Evolutionary conservation across 2,888 invertebrate genomes (phyloP).

Genomic region (Blastobasis lacticolella): DNA sequence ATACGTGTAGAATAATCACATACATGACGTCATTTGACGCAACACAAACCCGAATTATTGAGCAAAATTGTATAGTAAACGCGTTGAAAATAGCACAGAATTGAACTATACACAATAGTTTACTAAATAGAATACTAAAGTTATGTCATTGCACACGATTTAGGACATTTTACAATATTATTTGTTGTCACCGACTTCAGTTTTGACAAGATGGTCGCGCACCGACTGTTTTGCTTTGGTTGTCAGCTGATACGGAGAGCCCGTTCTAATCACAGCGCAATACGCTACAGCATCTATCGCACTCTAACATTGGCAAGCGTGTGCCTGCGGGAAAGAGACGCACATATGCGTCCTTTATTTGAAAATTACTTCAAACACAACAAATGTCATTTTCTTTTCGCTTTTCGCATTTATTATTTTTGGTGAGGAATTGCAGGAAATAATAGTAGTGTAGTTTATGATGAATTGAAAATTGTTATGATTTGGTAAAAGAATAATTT

Average conservation of each 20-base stretch:
- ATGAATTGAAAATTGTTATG: constrained; percentile 56
- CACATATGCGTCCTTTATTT: constrained; percentile 32
- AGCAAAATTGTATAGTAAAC: constrained; percentile 61
- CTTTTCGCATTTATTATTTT: constrained; percentile 34
- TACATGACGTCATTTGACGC: constrained; percentile 76
- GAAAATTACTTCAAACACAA: constrained; percentile 44
- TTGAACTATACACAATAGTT: constrained; percentile 59
- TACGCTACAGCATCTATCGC: constrained; percentile 25
- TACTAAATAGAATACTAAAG: constrained; percentile 52
- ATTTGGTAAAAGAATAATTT: constrained; percentile 36
- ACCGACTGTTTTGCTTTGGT: constrained; percentile 76
- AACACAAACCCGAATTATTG: constrained; percentile 69
- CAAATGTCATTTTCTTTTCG: constrained; percentile 64
- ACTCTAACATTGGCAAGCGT: constrained; percentile 17
- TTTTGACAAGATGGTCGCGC: constrained; percentile 76
- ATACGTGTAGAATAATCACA: constrained; percentile 68
- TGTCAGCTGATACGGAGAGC: constrained; percentile 73
- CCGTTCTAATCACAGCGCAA: constrained; percentile 50
- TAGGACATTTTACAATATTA: constrained; percentile 70
- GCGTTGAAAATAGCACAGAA: constrained; percentile 54
- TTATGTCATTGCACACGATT: constrained; percentile 66
- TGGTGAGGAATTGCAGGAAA: constrained; percentile 50
- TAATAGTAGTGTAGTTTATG: constrained; percentile 26
- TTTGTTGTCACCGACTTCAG: constrained; percentile 70
- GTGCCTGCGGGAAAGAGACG: constrained; percentile 34